Evolutionary conservation across 1,140 invertebrate species (phyloP), one percentile per base, ranked within the genome.

Genomic region (Belonocnema kinseyi): DNA sequence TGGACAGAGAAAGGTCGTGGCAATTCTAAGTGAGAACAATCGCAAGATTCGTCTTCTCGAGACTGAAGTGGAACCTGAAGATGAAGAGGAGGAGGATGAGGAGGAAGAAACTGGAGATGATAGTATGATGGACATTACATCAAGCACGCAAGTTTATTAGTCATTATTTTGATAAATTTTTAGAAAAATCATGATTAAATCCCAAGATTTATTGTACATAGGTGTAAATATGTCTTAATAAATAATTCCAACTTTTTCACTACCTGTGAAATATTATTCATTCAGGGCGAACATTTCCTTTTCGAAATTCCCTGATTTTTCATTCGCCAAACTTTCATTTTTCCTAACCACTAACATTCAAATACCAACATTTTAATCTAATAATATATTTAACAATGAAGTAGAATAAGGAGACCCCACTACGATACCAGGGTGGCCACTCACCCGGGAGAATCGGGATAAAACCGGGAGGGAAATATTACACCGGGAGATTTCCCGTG

Each of bases 1-100:
- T 77, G 97, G 97, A 0, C 93, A 94, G 13, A 92, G 97, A 53
- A 97, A 98, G 92, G 96, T 98, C 26, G 95, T 97, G 12, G 96
- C 97, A 61, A 94, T 98, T 75, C 90, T 98, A 13, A 96, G 96
- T 17, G 95, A 96, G 84, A 96, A 94, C 82, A 92, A 92, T 77
- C 93, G 96, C 74, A 96, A 97, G 88, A 95, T 98, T 56, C 92
- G 96, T 77, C 92, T 98, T 51, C 96, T 97, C 85, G 97, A 98
- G 88, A 98, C 98, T 94, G 97, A 98, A 92, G 95, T 95, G 0
- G 97, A 97, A 85, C 96, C 96, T 8, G 97, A 98, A 80, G 97
- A 97, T 80, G 95, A 97, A 50, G 96, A 97, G 72, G 95, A 97
- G 72, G 95, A 96, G 56, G 95, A 93, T 3, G 93, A 93, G 6